Conservation (phyloP, 2,888 invertebrate species). For the Nomada hirtipes region DNA sequence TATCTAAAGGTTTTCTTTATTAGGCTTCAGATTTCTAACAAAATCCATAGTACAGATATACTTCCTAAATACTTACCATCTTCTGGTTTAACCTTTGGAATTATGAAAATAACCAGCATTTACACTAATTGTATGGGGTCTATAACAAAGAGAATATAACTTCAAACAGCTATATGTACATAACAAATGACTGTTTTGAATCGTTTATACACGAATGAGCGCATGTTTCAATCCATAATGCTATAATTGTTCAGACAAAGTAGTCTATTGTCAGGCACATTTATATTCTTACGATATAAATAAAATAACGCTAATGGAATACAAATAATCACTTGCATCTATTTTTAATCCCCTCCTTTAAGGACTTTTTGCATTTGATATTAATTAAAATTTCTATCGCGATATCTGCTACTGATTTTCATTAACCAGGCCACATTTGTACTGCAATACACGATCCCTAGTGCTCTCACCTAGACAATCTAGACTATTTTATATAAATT, state of each 20-base stretch:
- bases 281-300: too few relatives aligned
- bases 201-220: conserved; percentile 24
- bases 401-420: too few relatives aligned
- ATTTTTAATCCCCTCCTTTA: background rate
- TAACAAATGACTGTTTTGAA: conserved; percentile 52
- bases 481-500: background rate
- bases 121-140: conserved; percentile 84
- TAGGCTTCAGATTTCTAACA: conserved; percentile 50
- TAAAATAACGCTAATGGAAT: too few relatives aligned
- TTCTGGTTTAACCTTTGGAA: conserved; percentile 82
- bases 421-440: too few relatives aligned
- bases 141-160: conserved; percentile 84
- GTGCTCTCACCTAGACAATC: too few relatives aligned
- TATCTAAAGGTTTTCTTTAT: conserved; percentile 15
- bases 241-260: conserved; percentile 32
- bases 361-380: background rate
- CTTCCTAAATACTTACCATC: conserved; percentile 82
- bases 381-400: background rate
- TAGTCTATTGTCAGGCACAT: background rate
- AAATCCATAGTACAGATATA: conserved; percentile 65
- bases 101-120: conserved; percentile 84
- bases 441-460: too few relatives aligned
- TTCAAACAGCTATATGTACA: conserved; percentile 78
- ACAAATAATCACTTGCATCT: too few relatives aligned
- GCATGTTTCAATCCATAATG: conserved; percentile 27